phyloP scores from a whole-genome alignment of 2,888 invertebrate species.

The Ectobius pallidus region DNA sequence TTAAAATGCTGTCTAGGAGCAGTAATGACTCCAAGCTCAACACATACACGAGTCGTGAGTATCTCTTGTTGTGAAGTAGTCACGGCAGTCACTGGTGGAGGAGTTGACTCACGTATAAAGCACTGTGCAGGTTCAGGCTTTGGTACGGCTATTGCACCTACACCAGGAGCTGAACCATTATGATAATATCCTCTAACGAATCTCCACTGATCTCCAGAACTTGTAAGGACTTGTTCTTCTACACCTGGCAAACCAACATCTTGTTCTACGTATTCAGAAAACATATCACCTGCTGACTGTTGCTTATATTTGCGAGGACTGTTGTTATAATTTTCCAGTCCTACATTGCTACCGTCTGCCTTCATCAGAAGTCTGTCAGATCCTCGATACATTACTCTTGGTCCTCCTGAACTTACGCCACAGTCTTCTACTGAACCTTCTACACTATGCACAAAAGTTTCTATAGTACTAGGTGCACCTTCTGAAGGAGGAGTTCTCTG shows the following conservation, averaged over 20 bases:
- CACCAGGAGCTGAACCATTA: slow-evolving; percentile 3
- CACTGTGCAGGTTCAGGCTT: slow-evolving; percentile 43
- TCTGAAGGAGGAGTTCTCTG: slow-evolving; percentile 35
- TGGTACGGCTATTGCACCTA: slow-evolving; percentile 31
- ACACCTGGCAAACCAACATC: slow-evolving; percentile 18
- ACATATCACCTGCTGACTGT: slow-evolving; percentile 26
- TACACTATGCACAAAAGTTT: slow-evolving; percentile 51
- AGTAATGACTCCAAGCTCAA: slow-evolving; percentile 59
- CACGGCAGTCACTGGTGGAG: slow-evolving; percentile 46
- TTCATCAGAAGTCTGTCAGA: neutral
- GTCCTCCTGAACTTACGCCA: neutral
- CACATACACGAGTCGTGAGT: slow-evolving; percentile 60
- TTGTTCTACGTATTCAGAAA: slow-evolving; percentile 40
- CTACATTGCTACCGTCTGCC: slow-evolving; percentile 45
- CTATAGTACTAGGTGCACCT: slow-evolving; percentile 48
- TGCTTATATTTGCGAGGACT: slow-evolving; percentile 56
- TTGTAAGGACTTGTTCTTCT: neutral
- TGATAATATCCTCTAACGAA: slow-evolving; percentile 39
- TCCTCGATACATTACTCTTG: slow-evolving; percentile 3
- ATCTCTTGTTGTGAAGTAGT: slow-evolving; percentile 51
- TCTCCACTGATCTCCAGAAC: slow-evolving; percentile 34
- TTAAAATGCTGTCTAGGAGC: slow-evolving; percentile 32
- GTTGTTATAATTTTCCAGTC: slow-evolving; percentile 58
- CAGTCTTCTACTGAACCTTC: slow-evolving; percentile 37
- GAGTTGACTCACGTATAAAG: slow-evolving; percentile 39